phyloP scores from a whole-genome alignment of 2,888 invertebrate species.

The Pomacea canaliculata region DNA sequence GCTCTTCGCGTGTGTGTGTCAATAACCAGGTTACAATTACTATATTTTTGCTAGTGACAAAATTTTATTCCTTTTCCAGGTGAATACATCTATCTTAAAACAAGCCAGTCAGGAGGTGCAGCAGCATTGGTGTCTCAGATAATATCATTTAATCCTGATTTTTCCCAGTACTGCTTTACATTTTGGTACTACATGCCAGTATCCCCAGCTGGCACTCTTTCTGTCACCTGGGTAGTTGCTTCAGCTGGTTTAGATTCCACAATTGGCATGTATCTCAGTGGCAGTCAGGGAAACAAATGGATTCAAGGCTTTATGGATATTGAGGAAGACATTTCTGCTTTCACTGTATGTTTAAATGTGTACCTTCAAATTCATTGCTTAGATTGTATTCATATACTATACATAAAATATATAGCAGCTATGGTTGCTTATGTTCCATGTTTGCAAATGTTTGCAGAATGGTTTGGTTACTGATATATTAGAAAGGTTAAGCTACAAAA shows the following conservation, averaged over 20 bases:
- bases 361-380: no score
- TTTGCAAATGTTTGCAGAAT: no score
- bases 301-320: conserved; percentile 43
- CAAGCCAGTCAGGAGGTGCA: conserved; percentile 68
- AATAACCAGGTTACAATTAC: no score
- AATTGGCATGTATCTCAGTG: conserved; percentile 20
- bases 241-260: conserved; percentile 17
- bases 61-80: conserved; percentile 36
- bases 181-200: conserved; percentile 63
- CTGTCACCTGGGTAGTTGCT: conserved; percentile 49
- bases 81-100: conserved; percentile 55
- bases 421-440: no score
- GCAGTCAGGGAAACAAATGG: conserved; percentile 60
- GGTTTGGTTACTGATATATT: no score
- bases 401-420: no score
- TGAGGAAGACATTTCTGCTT: conserved; percentile 26
- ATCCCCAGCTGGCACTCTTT: conserved; percentile 47
- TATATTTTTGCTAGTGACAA: no score
- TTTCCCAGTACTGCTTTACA: conserved; percentile 3
- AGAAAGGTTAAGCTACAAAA: no score
- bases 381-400: no score
- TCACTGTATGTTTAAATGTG: no score
- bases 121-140: conserved; percentile 51
- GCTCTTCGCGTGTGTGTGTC: no score
- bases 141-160: conserved; percentile 34